These are phyloP conservation scores for Camptogramma bilineatum DNA, from an alignment of 2,888 invertebrate species.

Conservation along the genomic window DNA sequence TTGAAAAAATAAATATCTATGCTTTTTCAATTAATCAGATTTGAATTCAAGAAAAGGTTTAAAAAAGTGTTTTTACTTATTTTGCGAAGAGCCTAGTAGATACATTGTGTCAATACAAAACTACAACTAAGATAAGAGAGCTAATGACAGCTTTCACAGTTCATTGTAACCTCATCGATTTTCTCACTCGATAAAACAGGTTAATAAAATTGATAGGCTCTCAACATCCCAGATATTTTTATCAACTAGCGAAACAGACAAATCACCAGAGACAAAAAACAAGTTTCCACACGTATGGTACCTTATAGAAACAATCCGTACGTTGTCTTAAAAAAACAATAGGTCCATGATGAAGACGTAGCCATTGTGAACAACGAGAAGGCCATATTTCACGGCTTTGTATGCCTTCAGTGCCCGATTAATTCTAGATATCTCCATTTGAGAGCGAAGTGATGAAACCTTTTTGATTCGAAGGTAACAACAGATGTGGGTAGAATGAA, in stretches of 20 bases:
- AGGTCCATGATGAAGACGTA: conserved; percentile 84
- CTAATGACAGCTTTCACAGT: background rate
- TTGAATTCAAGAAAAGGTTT: too few species aligned
- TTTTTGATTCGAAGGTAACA: conserved; percentile 76
- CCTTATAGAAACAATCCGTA: conserved; percentile 81
- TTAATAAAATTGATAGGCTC: conserved; percentile 42
- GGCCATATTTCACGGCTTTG: conserved; percentile 84
- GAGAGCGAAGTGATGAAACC: conserved; percentile 81
- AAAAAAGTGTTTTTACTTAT: too few species aligned
- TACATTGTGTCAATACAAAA: too few species aligned
- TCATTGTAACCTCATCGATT: background rate
- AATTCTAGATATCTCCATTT: conserved; percentile 85
- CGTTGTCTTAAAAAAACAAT: conserved; percentile 80
- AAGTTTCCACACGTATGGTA: conserved; percentile 75
- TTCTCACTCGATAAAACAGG: conserved; percentile 13
- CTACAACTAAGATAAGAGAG: background rate
- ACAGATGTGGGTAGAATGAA: conserved; percentile 63
- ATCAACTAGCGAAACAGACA: conserved; percentile 62
- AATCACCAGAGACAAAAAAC: conserved; percentile 69
- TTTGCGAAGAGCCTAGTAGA: too few species aligned
- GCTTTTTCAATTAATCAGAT: too few species aligned
- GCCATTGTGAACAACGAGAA: conserved; percentile 83
- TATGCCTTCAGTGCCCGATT: conserved; percentile 80
- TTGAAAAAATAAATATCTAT: too few species aligned
- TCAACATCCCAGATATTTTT: conserved; percentile 50